Percentiles rank a stretch among this genome's conserved stretches.
phyloP scores from a whole-genome alignment of 2,113 vertebrate species.

The Nothocercus nigrocapillus region DNA sequence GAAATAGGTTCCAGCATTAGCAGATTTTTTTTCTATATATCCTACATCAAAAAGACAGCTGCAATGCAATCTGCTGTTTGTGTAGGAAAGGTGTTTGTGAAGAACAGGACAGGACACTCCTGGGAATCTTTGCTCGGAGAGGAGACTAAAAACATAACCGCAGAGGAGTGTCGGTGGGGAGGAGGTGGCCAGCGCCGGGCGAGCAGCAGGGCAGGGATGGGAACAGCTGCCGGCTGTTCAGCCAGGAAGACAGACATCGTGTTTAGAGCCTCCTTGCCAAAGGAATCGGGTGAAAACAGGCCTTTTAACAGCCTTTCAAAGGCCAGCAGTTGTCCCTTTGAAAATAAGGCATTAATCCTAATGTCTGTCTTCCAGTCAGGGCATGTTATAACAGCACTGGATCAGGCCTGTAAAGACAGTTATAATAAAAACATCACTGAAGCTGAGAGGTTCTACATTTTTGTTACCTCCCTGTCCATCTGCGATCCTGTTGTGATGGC shows the following conservation, averaged over 20 bases:
- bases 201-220: neutral
- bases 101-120: neutral
- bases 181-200: neutral
- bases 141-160: neutral
- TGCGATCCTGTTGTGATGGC: neutral
- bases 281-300: neutral
- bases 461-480: neutral
- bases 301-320: neutral
- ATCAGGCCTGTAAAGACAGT: neutral
- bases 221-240: neutral
- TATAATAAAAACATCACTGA: neutral
- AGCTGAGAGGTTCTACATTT: accelerated
- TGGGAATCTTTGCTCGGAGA: neutral
- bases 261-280: neutral
- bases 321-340: neutral
- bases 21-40: neutral
- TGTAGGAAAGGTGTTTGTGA: neutral
- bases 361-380: neutral
- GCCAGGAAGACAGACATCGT: neutral
- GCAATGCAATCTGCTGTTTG: neutral
- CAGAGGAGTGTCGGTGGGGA: too few relatives aligned
- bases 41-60: neutral
- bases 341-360: neutral
- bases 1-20: neutral
- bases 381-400: neutral